Conservation (phyloP, 2,113 vertebrate genomes). For the Microcebus jonahi region DNA sequence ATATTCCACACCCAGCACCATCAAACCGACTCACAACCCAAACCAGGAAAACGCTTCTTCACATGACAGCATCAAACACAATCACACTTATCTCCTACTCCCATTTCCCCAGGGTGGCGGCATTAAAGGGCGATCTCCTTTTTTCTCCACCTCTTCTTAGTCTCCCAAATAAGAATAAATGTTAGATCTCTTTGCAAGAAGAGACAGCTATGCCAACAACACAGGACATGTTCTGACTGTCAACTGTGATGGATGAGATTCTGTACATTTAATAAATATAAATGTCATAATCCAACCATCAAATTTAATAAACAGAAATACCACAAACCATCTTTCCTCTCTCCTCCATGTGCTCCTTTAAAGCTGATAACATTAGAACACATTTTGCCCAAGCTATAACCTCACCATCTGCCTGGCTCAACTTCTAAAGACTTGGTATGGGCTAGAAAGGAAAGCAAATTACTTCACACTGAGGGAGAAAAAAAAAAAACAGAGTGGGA, state of each 20-base stretch:
- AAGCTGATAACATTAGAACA: conserved; percentile 82
- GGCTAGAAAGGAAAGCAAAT: conserved; percentile 78
- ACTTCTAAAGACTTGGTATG: conserved; percentile 78
- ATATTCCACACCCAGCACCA: not conserved
- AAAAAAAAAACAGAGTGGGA: not conserved
- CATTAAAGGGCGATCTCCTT: conserved; percentile 52
- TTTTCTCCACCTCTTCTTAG: conserved; percentile 13
- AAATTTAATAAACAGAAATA: conserved; percentile 84
- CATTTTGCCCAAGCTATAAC: conserved; percentile 78
- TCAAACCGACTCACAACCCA: not conserved
- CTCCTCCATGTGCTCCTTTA: conserved; percentile 75
- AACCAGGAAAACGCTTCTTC: conserved; percentile 23
- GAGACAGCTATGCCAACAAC: conserved; percentile 71
- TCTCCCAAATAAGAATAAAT: conserved; percentile 74
- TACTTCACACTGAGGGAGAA: conserved; percentile 71
- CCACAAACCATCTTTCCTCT: conserved; percentile 78
- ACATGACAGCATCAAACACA: conserved; percentile 59
- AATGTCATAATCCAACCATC: conserved; percentile 83
- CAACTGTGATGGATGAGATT: conserved; percentile 81
- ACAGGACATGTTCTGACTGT: conserved; percentile 76
- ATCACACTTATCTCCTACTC: conserved; percentile 61
- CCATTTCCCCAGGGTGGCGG: conserved; percentile 42
- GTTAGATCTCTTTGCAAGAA: conserved; percentile 72
- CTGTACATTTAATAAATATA: conserved; percentile 82
- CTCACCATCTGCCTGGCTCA: conserved; percentile 81